Evolutionary conservation across 2,888 invertebrate species (phyloP), one percentile per base, ranked within the genome.

Genomic region (Sarcophaga rosellei): DNA sequence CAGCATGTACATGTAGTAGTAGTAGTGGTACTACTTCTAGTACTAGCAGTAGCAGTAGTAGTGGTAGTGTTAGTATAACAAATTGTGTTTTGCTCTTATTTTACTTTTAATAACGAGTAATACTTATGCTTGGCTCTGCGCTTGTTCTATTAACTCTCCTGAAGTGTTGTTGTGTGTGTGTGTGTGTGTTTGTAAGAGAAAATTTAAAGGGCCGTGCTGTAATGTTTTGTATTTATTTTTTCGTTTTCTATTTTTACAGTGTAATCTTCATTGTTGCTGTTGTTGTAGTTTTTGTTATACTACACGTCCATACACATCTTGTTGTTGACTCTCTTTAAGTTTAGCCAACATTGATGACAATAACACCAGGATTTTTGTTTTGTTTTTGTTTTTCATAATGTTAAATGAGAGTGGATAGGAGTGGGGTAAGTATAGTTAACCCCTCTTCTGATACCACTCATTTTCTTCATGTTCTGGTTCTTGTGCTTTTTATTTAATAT

Each of bases 331-430:
- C 81, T 74, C 74, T 78, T 84, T 78, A 86, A 77, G 81, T 86
- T 59, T 79, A 83, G 69, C 85, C 83, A 86, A 77, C 77, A 77
- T 85, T 85, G 83, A 84, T 82, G 87, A 85, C 87, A 82, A 84
- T 78, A 84, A 75, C 23, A 72, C 61, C 63, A 79, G 82, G 76
- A 74, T 20, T 15, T 70, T 45, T 70, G 25, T 25, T 15, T 53
- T 20, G 44, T 53, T n/a, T 69, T 45, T 21, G 35, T 35, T 35
- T 35, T 35, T 35, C 35, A 35, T 10, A 35, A 35, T 15, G 53
- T 17, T 53, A 53, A 53, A 17, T 53, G 53, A 5, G 53, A 83
- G 78, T 84, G 84, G 17, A 17, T 1, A 17, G 15, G 15, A 53
- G 53, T 53, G 12, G 12, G 12, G 53, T 53, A 53, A 4, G 17